phyloP scores from a whole-genome alignment of 2,113 vertebrate species.

The Vulpes lagopus region DNA sequence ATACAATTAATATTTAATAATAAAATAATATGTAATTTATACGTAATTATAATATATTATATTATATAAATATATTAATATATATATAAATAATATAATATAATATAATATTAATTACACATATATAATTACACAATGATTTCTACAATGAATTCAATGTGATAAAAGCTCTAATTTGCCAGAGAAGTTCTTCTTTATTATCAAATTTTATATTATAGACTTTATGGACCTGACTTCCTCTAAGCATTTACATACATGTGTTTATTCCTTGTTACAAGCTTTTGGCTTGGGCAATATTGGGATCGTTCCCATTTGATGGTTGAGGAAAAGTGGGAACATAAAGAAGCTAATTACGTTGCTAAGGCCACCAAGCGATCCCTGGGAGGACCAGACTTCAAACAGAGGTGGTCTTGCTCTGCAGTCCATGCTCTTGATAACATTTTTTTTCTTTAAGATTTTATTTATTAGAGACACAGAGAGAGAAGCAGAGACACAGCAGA shows the following conservation, averaged over 20 bases:
- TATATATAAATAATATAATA: no score
- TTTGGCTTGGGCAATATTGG: not conserved
- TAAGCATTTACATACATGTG: not conserved
- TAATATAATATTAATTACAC: not conserved
- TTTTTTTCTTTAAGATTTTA: not conserved
- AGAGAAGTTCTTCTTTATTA: not conserved
- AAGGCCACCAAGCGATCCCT: not conserved
- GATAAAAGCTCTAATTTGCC: not conserved
- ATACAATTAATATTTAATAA: no score
- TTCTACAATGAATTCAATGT: not conserved
- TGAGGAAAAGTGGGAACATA: not conserved
- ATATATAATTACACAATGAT: not conserved
- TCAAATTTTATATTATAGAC: not conserved
- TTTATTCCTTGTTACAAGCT: not conserved
- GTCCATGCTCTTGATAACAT: not conserved
- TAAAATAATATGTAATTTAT: no score
- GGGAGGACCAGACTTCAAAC: not conserved
- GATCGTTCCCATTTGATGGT: not conserved
- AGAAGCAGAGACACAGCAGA: no score
- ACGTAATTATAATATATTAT: no score
- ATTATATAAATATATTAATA: no score
- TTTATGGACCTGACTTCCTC: not conserved
- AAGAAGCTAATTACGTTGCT: not conserved
- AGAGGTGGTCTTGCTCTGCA: not conserved
- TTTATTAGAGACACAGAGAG: no score